Percentiles rank a stretch among this genome's conserved stretches.
These are phyloP conservation scores for Chionodraco myersi DNA, from an alignment of 2,113 vertebrate genomes.

Conservation along the genomic window DNA sequence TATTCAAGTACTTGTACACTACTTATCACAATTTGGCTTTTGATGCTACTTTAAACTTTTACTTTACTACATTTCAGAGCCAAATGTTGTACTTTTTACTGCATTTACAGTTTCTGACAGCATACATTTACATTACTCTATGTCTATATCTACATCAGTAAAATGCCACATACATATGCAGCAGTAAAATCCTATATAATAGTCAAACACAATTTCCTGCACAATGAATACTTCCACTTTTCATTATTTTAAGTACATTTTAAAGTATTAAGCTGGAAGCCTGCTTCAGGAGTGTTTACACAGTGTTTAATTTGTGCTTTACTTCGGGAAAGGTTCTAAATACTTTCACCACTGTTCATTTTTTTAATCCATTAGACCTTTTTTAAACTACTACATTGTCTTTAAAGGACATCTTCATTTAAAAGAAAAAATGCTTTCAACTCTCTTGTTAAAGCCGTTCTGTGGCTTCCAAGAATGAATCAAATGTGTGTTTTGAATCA, in stretches of 20 bases:
- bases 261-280: too few species aligned
- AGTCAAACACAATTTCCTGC: too few species aligned
- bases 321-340: background rate
- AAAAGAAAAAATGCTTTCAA: background rate
- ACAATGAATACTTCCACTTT: too few species aligned
- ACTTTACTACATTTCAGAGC: background rate
- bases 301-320: background rate
- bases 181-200: too few species aligned
- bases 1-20: background rate
- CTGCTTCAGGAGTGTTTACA: too few species aligned
- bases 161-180: too few species aligned
- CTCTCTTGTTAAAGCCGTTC: background rate
- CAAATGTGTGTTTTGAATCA: background rate
- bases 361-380: background rate
- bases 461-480: background rate
- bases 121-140: too few species aligned
- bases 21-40: too few species aligned
- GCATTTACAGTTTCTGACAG: too few species aligned
- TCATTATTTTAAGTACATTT: too few species aligned
- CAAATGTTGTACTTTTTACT: background rate
- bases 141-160: too few species aligned
- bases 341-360: background rate
- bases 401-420: background rate
- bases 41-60: background rate
- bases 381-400: background rate